A percentile compares a stretch with the other conserved stretches of the same genome.
Evolutionary conservation across 2,113 vertebrate genomes (phyloP).

Genomic region (Anhinga anhinga): DNA sequence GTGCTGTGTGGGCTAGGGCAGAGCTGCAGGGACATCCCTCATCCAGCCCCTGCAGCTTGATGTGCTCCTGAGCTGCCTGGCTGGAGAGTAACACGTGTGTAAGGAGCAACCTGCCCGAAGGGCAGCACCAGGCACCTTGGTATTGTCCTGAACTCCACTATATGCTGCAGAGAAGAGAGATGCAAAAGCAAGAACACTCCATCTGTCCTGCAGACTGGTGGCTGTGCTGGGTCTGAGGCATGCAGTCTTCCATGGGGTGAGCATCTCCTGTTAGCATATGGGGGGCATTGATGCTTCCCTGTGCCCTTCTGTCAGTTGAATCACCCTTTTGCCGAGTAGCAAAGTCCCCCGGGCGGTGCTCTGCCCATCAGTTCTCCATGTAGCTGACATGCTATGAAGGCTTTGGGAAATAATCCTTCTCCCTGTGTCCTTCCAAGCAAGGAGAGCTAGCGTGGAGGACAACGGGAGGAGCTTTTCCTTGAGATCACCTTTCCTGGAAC

Average conservation of each 20-base stretch:
- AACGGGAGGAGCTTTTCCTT: not conserved
- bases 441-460: not conserved
- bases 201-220: not conserved
- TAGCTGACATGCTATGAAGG: not conserved
- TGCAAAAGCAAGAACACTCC: not conserved
- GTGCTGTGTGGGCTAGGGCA: not conserved
- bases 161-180: accelerated
- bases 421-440: not conserved
- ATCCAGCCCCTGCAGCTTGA: not conserved
- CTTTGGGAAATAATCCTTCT: not conserved
- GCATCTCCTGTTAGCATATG: not conserved
- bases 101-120: not conserved
- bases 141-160: accelerated
- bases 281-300: not conserved
- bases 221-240: not conserved
- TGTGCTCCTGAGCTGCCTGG: not conserved
- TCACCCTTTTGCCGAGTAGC: not conserved
- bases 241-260: not conserved
- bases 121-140: accelerated
- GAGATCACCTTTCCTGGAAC: not conserved
- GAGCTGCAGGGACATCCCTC: not conserved
- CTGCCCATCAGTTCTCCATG: not conserved
- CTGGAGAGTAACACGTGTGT: not conserved
- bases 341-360: not conserved
- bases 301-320: accelerated